Evolutionary conservation across 1,140 invertebrate species (phyloP).

Genomic region (Zaprionus inermis): DNA sequence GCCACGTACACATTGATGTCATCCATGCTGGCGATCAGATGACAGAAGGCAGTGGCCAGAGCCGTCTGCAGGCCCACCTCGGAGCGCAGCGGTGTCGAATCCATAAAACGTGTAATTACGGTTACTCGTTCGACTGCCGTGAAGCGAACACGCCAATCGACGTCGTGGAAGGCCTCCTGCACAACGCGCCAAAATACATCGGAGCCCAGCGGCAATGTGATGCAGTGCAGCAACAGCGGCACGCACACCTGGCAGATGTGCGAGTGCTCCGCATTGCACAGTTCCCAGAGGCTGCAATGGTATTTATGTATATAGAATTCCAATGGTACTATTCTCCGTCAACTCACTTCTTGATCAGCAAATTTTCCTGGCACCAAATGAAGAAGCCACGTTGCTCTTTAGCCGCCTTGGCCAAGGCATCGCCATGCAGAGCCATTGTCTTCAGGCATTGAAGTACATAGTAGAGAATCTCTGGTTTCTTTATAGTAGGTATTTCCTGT

Average conservation of each 20-base stretch:
- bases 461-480: constrained; percentile 97
- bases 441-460: constrained; percentile 97
- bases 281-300: constrained; percentile 93
- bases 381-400: constrained; percentile 97
- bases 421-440: constrained; percentile 95
- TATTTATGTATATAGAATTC: neutral
- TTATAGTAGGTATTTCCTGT: constrained; percentile 90
- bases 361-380: constrained; percentile 98
- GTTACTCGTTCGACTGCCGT: constrained; percentile 97
- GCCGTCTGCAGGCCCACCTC: constrained; percentile 95
- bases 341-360: constrained; percentile 96
- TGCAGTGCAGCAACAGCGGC: constrained; percentile 96
- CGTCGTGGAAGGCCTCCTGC: constrained; percentile 95
- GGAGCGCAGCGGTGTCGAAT: constrained; percentile 92
- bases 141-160: constrained; percentile 95
- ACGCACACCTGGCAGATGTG: constrained; percentile 96
- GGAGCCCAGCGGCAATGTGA: constrained; percentile 95
- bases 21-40: constrained; percentile 97
- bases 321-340: accelerated
- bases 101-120: constrained; percentile 96
- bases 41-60: constrained; percentile 98
- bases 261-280: constrained; percentile 96
- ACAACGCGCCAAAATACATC: constrained; percentile 98
- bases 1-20: constrained; percentile 97
- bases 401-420: constrained; percentile 94